Evolutionary conservation across 2,888 invertebrate genomes (phyloP).

Genomic region (Lithophane semibrunnea): DNA sequence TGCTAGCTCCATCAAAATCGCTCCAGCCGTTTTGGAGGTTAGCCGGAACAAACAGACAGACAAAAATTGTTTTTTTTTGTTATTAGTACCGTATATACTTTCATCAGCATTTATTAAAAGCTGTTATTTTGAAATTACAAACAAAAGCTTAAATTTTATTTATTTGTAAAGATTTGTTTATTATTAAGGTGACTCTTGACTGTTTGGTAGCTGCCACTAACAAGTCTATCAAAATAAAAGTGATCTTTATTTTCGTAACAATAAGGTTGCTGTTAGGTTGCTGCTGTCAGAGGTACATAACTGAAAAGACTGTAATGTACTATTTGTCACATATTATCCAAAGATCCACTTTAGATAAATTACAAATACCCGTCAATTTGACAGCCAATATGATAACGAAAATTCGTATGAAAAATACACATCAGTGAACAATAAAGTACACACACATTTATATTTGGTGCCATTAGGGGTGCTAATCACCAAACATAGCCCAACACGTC

Average conservation of each 20-base stretch:
- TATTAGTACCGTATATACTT: too few relatives aligned
- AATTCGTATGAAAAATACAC: slow-evolving; percentile 56
- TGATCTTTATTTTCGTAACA: neutral
- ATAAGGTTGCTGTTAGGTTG: neutral
- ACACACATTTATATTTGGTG: slow-evolving; percentile 56
- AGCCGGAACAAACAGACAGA: too few relatives aligned
- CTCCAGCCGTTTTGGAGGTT: too few relatives aligned
- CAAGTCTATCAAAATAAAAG: neutral
- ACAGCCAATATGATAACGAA: slow-evolving; percentile 56
- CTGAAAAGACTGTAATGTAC: neutral
- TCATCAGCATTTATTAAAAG: too few relatives aligned
- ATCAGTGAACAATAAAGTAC: slow-evolving; percentile 64
- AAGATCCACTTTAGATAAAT: slow-evolving; percentile 46
- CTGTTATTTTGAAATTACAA: too few relatives aligned
- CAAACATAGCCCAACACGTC: slow-evolving; percentile 67
- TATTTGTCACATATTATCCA: slow-evolving; percentile 24
- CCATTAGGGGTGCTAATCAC: slow-evolving; percentile 68
- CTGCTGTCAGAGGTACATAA: neutral
- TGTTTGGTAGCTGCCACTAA: neutral
- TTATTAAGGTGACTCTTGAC: too few relatives aligned
- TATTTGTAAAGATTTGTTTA: too few relatives aligned
- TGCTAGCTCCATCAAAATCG: neutral
- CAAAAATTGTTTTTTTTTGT: too few relatives aligned
- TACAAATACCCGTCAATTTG: slow-evolving; percentile 44
- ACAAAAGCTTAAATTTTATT: too few relatives aligned